Evolutionary conservation across 2,888 invertebrate species (phyloP).

Genomic region (Neoaliturus tenellus): DNA sequence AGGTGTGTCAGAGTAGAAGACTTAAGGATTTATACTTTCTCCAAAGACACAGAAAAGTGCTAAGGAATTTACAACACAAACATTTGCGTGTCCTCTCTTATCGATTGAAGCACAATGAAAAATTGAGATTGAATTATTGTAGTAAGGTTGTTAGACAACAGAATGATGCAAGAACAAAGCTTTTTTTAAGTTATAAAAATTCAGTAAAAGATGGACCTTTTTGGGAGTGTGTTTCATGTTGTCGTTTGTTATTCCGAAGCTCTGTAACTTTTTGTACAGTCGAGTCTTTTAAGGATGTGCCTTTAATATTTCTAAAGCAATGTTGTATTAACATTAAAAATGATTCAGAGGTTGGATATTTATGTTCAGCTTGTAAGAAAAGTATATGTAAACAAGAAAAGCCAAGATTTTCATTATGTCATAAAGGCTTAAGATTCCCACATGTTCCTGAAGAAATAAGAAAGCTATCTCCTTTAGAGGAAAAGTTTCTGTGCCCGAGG

Average conservation of each 20-base stretch:
- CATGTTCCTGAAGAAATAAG: slow-evolving; percentile 24
- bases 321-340: background rate
- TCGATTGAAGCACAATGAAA: too few relatives aligned
- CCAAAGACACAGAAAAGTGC: too few relatives aligned
- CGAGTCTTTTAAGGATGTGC: background rate
- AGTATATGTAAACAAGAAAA: slow-evolving; percentile 7
- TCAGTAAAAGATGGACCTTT: background rate
- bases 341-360: slow-evolving; percentile 12
- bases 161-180: background rate
- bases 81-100: too few relatives aligned
- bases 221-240: background rate
- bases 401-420: slow-evolving; percentile 8
- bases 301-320: background rate
- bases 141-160: background rate
- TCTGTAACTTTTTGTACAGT: background rate
- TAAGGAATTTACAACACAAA: too few relatives aligned
- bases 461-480: slow-evolving; percentile 48
- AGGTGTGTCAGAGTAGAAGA: too few relatives aligned
- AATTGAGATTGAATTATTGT: too few relatives aligned
- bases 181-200: background rate
- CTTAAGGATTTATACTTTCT: too few relatives aligned
- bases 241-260: background rate
- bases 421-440: slow-evolving; percentile 37
- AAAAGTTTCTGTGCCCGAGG: slow-evolving; percentile 46
- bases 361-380: slow-evolving; percentile 29